Percentiles rank a stretch among this genome's conserved stretches.
phyloP scores from a whole-genome alignment of 2,113 vertebrate genomes.

The Cercopithecus mona region DNA sequence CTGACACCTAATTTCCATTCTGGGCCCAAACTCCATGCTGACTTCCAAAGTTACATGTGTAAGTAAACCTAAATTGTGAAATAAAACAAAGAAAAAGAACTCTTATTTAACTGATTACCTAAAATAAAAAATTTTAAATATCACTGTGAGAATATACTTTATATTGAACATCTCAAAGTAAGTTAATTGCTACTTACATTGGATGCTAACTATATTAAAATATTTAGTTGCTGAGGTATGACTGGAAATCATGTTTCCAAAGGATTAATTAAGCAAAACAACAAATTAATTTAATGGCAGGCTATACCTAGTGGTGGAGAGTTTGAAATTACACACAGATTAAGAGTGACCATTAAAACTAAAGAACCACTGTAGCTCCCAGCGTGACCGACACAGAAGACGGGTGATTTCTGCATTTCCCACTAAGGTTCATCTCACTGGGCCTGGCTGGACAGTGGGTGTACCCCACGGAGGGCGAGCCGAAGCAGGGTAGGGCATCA shows the following conservation, averaged over 20 bases:
- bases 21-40: neutral
- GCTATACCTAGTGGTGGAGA: neutral
- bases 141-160: neutral
- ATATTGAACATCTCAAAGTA: neutral
- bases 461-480: no score
- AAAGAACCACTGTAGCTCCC: neutral
- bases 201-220: neutral
- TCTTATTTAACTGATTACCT: neutral
- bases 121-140: slow-evolving; percentile 1
- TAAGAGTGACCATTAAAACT: neutral
- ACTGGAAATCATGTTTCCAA: neutral
- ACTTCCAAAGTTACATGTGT: neutral
- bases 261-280: slow-evolving; percentile 20
- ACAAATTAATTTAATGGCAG: neutral
- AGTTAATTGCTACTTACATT: neutral
- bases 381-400: no score
- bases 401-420: no score
- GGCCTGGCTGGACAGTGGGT: no score
- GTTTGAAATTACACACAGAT: neutral
- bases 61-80: neutral
- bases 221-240: neutral
- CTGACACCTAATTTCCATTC: neutral
- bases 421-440: no score
- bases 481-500: no score
- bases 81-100: slow-evolving; percentile 33